Conservation (phyloP, 2,888 invertebrate genomes). For the Acleris literana region DNA sequence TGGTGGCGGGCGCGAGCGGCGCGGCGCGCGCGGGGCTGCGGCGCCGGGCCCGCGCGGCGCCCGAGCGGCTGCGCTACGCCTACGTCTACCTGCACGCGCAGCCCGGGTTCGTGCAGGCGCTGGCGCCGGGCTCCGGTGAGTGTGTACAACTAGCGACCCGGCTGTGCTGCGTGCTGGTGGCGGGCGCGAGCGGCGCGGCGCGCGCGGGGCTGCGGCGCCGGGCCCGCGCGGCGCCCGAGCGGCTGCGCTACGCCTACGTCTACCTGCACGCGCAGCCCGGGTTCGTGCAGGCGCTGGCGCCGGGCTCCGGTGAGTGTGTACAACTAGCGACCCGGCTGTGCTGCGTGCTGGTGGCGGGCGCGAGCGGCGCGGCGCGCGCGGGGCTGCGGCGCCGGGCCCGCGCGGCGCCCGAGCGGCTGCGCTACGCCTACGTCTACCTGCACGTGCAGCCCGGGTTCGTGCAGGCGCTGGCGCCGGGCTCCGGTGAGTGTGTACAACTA, state of each 20-base stretch:
- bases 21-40: constrained; percentile 86
- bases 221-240: constrained; percentile 87
- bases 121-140: constrained; percentile 83
- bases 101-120: constrained; percentile 90
- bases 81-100: constrained; percentile 95
- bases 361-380: constrained; percentile 76
- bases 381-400: constrained; percentile 83
- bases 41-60: constrained; percentile 87
- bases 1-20: constrained; percentile 86
- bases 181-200: constrained; percentile 84
- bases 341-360: constrained; percentile 87
- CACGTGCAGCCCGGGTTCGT: constrained; percentile 93
- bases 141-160: constrained; percentile 50
- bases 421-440: constrained; percentile 94
- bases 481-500: constrained; percentile 61
- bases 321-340: constrained; percentile 66
- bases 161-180: constrained; percentile 86
- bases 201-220: constrained; percentile 89
- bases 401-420: constrained; percentile 87
- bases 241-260: constrained; percentile 94
- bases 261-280: constrained; percentile 92
- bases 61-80: constrained; percentile 91
- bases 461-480: constrained; percentile 85
- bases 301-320: constrained; percentile 70
- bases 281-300: constrained; percentile 90